These are phyloP conservation scores for Galbula dea DNA, from an alignment of 2,113 vertebrate genomes.

Conservation along the genomic window DNA sequence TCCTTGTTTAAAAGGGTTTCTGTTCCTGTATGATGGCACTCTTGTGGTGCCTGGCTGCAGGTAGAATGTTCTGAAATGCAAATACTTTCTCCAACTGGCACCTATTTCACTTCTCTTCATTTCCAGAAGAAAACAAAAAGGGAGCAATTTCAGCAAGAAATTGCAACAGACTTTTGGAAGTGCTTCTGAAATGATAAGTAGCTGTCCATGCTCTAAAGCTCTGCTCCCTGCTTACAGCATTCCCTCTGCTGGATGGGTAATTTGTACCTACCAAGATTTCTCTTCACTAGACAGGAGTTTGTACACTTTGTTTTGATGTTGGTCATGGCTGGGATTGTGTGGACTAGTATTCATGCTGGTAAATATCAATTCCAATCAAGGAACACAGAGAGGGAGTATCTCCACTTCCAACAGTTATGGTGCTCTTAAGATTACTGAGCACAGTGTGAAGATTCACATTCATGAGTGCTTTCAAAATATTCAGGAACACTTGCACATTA, in stretches of 20 bases:
- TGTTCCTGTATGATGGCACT: neutral
- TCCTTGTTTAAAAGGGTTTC: neutral
- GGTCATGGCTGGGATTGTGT: neutral
- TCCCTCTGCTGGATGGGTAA: neutral
- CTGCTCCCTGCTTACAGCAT: neutral
- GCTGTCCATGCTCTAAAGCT: neutral
- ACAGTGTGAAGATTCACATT: constrained; percentile 61
- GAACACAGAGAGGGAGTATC: neutral
- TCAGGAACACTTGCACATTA: constrained; percentile 21
- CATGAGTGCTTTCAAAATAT: constrained; percentile 33
- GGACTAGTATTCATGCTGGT: neutral
- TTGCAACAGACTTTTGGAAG: neutral
- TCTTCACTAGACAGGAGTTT: neutral
- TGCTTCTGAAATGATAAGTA: neutral
- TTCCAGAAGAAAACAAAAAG: neutral
- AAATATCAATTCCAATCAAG: neutral
- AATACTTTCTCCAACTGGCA: neutral
- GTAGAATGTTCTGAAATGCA: neutral
- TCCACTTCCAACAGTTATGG: neutral
- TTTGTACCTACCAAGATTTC: neutral
- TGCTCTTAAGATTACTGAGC: constrained; percentile 11
- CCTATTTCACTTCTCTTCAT: neutral
- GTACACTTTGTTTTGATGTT: neutral
- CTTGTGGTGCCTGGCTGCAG: neutral
- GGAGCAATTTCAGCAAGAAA: neutral